Evolutionary conservation across 2,888 invertebrate genomes (phyloP).

Genomic region (Leptarthrus brevirostris): DNA sequence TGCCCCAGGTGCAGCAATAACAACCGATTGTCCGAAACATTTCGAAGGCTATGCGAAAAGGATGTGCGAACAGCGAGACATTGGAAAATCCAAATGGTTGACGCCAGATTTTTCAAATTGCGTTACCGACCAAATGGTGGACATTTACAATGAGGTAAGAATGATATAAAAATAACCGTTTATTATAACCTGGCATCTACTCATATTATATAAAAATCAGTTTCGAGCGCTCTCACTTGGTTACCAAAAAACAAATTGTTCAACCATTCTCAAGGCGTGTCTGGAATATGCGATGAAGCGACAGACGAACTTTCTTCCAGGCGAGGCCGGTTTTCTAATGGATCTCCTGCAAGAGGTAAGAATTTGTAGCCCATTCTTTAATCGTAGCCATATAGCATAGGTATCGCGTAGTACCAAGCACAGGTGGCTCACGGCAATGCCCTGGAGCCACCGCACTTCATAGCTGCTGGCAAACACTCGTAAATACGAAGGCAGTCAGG

Average conservation of each 20-base stretch:
- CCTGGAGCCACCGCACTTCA: constrained; percentile 2
- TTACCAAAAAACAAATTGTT: constrained; percentile 66
- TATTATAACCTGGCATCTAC: neutral
- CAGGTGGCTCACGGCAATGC: neutral
- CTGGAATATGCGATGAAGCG: constrained; percentile 63
- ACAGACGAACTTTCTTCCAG: constrained; percentile 63
- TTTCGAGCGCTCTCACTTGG: constrained; percentile 65
- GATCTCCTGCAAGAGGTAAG: constrained; percentile 66
- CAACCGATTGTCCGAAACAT: constrained; percentile 73
- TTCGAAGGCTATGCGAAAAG: constrained; percentile 69
- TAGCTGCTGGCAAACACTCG: neutral
- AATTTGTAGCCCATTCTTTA: constrained; percentile 38
- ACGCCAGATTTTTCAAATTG: constrained; percentile 82
- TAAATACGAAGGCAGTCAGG: constrained; percentile 15
- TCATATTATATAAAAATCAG: constrained; percentile 50
- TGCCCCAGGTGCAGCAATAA: constrained; percentile 78
- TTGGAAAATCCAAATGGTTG: constrained; percentile 78
- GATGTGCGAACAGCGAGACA: constrained; percentile 72
- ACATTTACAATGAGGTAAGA: constrained; percentile 74
- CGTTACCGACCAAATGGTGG: constrained; percentile 73
- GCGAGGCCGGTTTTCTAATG: constrained; percentile 66
- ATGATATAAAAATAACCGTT: constrained; percentile 1
- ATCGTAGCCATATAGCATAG: neutral
- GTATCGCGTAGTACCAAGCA: neutral
- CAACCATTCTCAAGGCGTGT: constrained; percentile 65